Conservation (phyloP, 2,797 vertebrate species). For the Microcaecilia unicolor region DNA sequence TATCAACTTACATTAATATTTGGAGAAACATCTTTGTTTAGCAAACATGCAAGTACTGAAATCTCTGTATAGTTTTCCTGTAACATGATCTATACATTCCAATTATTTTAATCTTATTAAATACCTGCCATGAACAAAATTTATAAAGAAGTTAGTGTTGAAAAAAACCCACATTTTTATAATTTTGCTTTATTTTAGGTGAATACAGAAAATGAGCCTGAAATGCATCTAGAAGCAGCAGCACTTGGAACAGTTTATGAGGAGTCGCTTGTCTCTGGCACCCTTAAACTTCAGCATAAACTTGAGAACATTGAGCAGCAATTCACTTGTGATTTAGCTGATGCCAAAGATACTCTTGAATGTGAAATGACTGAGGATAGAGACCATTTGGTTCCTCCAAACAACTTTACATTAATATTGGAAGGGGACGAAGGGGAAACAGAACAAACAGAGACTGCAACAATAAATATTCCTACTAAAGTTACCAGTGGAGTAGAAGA, state of each 20-base stretch:
- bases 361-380: constrained; percentile 45
- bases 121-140: no score
- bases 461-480: constrained; percentile 9
- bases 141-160: no score
- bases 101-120: no score
- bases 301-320: constrained; percentile 48
- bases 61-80: no score
- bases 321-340: constrained; percentile 46
- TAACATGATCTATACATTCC: no score
- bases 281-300: constrained; percentile 57
- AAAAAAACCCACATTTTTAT: constrained; percentile 1
- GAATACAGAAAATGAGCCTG: constrained; percentile 53
- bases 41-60: no score
- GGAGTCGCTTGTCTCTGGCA: constrained; percentile 58
- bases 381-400: constrained; percentile 45
- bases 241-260: constrained; percentile 34
- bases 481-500: constrained; percentile 4
- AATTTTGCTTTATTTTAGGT: constrained; percentile 45
- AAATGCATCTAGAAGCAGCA: constrained; percentile 39
- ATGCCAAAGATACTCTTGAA: constrained; percentile 41
- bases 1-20: no score
- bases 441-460: constrained; percentile 21
- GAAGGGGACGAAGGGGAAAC: constrained; percentile 70
- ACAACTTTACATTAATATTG: constrained; percentile 75
- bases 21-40: no score